A percentile compares a stretch with the other conserved stretches of the same genome.
phyloP scores from a whole-genome alignment of 2,113 vertebrate genomes.

The Festucalex cinctus region DNA sequence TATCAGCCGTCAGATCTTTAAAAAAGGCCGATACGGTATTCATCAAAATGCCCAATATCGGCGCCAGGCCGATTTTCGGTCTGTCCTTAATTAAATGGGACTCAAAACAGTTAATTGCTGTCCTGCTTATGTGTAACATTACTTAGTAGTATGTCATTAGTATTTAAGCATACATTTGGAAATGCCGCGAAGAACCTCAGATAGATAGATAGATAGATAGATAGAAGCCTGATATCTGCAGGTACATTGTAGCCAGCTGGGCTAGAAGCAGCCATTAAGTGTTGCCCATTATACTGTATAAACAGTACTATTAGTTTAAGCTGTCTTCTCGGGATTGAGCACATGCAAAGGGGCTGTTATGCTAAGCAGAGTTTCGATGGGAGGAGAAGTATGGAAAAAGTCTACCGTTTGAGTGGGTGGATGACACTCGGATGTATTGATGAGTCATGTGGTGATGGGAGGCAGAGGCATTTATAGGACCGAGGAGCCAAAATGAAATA shows the following conservation, averaged over 20 bases:
- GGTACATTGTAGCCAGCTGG: conserved; percentile 35
- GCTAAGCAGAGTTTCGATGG: conserved; percentile 22
- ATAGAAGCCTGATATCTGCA: conserved; percentile 15
- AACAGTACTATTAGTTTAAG: conserved; percentile 21
- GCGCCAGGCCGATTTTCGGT: no score
- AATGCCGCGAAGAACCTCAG: no score
- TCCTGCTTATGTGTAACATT: not conserved
- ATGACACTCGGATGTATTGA: conserved; percentile 10
- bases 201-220: no score
- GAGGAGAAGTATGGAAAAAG: conserved; percentile 22
- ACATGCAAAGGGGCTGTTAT: conserved; percentile 4
- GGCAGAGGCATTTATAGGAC: conserved; percentile 19
- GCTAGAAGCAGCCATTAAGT: conserved; percentile 12
- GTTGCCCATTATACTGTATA: conserved; percentile 19
- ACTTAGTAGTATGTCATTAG: not conserved
- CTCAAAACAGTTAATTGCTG: not conserved
- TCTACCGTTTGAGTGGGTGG: conserved; percentile 31
- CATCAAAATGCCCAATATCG: no score
- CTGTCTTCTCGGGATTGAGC: not conserved
- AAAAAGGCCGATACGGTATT: no score
- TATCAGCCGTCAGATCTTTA: no score
- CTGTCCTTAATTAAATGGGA: no score
- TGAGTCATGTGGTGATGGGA: conserved; percentile 32
- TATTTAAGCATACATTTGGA: no score
- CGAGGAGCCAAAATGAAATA: conserved; percentile 26